phyloP scores from a whole-genome alignment of 2,797 vertebrate species.

The Cheirogaleus major region DNA sequence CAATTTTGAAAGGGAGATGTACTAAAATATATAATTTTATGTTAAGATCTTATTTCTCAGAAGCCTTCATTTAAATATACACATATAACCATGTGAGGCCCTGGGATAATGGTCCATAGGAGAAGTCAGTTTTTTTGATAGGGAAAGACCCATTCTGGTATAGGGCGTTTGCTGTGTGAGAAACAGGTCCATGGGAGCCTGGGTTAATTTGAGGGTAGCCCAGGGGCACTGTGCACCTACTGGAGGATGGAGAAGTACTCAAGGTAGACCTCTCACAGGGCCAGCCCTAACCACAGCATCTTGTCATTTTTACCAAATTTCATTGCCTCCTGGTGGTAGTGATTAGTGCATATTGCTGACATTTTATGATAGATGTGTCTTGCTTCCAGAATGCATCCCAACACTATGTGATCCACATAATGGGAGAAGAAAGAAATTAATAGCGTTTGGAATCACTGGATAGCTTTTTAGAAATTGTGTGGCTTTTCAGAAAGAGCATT shows the following conservation, averaged over 20 bases:
- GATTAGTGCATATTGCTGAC: not conserved
- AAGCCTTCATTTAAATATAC: not conserved
- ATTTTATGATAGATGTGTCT: constrained; percentile 30
- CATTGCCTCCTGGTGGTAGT: not conserved
- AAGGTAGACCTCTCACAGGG: not conserved
- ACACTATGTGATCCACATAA: not conserved
- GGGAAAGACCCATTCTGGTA: not conserved
- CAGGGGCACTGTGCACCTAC: not conserved
- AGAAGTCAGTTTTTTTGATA: not conserved
- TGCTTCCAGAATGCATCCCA: not conserved
- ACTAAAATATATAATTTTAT: constrained; percentile 13
- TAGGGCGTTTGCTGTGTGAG: not conserved
- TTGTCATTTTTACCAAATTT: constrained; percentile 7
- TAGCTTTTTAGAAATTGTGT: not conserved
- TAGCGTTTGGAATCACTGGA: not conserved
- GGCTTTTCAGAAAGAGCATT: not conserved
- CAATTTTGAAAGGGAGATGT: constrained; percentile 14
- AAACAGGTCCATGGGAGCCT: not conserved
- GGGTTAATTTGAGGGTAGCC: not conserved
- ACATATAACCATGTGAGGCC: not conserved
- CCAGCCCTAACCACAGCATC: not conserved
- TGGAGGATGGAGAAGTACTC: not conserved
- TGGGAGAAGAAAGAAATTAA: constrained; percentile 31
- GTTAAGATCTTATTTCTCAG: constrained; percentile 42
- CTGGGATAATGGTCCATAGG: not conserved